These are phyloP conservation scores for Nannospalax galili DNA, from an alignment of 2,113 vertebrate species.

Conservation along the genomic window DNA sequence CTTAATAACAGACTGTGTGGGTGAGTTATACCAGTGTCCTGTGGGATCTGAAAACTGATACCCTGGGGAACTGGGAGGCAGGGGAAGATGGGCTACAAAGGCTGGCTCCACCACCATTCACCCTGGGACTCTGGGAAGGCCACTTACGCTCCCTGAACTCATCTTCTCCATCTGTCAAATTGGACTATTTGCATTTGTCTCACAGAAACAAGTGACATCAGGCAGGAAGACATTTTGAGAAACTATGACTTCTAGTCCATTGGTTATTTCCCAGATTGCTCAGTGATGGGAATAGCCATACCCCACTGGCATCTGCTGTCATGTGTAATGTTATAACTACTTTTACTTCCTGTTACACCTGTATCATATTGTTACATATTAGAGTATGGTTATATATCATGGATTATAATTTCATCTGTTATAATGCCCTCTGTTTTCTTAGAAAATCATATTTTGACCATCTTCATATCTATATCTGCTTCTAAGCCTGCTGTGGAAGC, in stretches of 20 bases:
- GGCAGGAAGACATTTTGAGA: background rate
- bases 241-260: background rate
- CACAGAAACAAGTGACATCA: background rate
- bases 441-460: too few species aligned
- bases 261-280: too few species aligned
- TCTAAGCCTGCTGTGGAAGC: too few species aligned
- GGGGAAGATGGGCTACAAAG: background rate
- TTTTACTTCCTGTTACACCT: too few species aligned
- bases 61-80: accelerated
- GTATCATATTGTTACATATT: too few species aligned
- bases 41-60: background rate
- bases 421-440: too few species aligned
- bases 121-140: background rate
- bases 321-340: too few species aligned
- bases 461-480: too few species aligned
- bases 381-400: too few species aligned
- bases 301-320: too few species aligned
- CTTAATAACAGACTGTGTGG: background rate
- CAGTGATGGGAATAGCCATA: too few species aligned
- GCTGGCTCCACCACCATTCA: background rate
- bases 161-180: background rate
- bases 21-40: background rate
- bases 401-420: too few species aligned
- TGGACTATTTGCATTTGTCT: background rate
- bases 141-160: background rate